A percentile compares a stretch with the other conserved stretches of the same genome.
phyloP scores from a whole-genome alignment of 2,888 invertebrate genomes.

The Eristalis pertinax region DNA sequence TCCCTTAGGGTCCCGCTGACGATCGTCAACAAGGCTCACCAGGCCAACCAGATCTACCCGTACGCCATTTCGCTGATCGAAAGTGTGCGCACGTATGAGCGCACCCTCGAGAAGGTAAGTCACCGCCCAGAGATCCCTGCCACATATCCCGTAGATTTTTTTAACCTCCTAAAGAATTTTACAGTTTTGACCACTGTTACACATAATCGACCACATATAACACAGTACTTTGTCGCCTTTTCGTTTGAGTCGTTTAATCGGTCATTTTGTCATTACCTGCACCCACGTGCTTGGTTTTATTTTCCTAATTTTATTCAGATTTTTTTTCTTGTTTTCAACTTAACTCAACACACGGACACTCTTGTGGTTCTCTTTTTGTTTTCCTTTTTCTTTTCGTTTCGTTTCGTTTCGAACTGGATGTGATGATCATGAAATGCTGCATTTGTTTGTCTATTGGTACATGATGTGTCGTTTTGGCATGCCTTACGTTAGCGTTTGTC shows the following conservation, averaged over 20 bases:
- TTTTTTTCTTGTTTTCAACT: conserved; percentile 21
- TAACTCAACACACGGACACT: conserved; percentile 35
- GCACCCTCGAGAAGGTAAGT: conserved; percentile 96
- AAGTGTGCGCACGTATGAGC: conserved; percentile 97
- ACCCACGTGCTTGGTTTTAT: conserved; percentile 67
- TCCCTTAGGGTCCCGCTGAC: conserved; percentile 92
- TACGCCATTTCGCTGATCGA: conserved; percentile 99
- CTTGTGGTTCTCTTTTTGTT: background rate
- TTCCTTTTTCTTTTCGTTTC: background rate
- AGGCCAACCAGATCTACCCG: conserved; percentile 98
- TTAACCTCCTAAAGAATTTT: conserved; percentile 25
- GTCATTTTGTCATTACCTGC: conserved; percentile 61
- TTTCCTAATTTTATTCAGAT: background rate
- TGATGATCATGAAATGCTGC: conserved; percentile 67
- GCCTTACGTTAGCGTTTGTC: conserved; percentile 35
- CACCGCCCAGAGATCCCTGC: background rate
- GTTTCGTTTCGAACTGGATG: conserved; percentile 34
- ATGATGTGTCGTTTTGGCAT: conserved; percentile 59
- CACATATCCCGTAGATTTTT: conserved; percentile 53
- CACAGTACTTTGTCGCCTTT: conserved; percentile 41
- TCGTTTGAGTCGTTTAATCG: conserved; percentile 33
- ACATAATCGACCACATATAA: conserved; percentile 60
- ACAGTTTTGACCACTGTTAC: conserved; percentile 49
- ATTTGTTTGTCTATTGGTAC: conserved; percentile 60
- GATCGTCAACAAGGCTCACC: conserved; percentile 99